Evolutionary conservation across 2,888 invertebrate genomes (phyloP), one percentile per base, ranked within the genome.

Genomic region (Helleia helle): DNA sequence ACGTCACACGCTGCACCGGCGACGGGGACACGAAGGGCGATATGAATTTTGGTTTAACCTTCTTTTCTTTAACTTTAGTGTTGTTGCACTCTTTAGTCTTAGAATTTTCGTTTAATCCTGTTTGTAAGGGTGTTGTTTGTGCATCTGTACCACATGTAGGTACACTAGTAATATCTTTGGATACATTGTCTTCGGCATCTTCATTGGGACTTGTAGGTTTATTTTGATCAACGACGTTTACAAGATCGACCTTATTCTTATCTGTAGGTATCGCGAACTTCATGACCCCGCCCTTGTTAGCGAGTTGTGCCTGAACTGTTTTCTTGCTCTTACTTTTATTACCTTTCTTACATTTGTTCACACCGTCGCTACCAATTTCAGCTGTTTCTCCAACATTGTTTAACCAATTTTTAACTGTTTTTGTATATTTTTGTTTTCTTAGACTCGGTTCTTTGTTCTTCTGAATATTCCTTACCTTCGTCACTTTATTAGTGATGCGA

Each of bases 271-370:
- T 76, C 13, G 50, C 48, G 45, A 59, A 83, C 50, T 81, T 83
- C 80, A 83, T 79, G 15, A 71, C 47, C 1, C 81, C 81, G 43
- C 58, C 66, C 56, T 70, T 76, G 42, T 83, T 80, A 1, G 65
- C 59, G 37, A 83, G 50, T 47, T 63, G 63, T 2, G 81, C 52
- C 60, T 83, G 83, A 9, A 80, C 12, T n/a, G 29, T 30, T n/a
- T 38, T 43, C 40, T 24, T 11, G 2, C 9, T 50, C 44, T n/a
- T 24, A 5, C 15, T 18, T 34, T 29, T 13, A 2, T 11, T 6
- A 22, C 1, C 37, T 39, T 31, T 24, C 34, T 13, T 25, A 42
- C 40, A 45, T 43, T 44, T 12, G 37, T 15, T 40, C 38, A 41
- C 24, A 17, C 29, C 5, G 14, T 22, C 18, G 6, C 15, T 36